phyloP scores from a whole-genome alignment of 2,797 vertebrate genomes.

The Lophius americanus region DNA sequence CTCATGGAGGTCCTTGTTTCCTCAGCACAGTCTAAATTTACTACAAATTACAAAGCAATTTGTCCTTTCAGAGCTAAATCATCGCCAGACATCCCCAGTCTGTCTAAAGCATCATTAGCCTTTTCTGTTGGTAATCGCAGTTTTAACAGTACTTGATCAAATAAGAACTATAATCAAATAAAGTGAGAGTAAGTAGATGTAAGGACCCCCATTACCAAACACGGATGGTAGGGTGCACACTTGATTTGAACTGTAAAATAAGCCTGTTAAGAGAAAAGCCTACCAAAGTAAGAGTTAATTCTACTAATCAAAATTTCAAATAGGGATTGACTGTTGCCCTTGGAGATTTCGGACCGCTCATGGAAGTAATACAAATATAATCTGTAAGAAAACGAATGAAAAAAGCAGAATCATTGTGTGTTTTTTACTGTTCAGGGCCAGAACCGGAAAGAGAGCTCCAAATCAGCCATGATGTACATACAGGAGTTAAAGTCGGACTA shows the following conservation, averaged over 20 bases:
- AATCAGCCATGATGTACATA: conserved; percentile 89
- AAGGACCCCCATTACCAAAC: conserved; percentile 20
- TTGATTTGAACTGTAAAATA: conserved; percentile 51
- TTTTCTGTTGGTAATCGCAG: neutral
- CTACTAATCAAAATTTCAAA: conserved; percentile 28
- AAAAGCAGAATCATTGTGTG: conserved; percentile 21
- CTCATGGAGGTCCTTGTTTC: neutral
- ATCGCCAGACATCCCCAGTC: too few species aligned
- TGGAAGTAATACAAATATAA: conserved; percentile 29
- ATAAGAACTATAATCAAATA: conserved; percentile 20
- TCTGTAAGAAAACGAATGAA: conserved; percentile 9
- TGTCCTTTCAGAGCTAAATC: neutral
- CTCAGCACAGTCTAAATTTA: neutral
- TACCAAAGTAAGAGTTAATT: conserved; percentile 21
- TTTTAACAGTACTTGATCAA: conserved; percentile 23
- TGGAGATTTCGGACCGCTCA: conserved; percentile 13
- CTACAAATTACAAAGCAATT: neutral
- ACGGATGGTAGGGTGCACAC: conserved; percentile 36
- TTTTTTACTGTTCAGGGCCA: conserved; percentile 79
- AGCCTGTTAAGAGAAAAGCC: conserved; percentile 26
- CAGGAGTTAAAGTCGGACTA: conserved; percentile 88
- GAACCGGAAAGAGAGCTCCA: conserved; percentile 89
- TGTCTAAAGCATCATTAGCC: neutral
- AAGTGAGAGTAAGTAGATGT: conserved; percentile 8
- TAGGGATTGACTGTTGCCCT: conserved; percentile 29